A percentile compares a stretch with the other conserved stretches of the same genome.
These are phyloP conservation scores for Enteromius fasciolatus DNA, from an alignment of 2,797 vertebrate genomes.

Conservation along the genomic window DNA sequence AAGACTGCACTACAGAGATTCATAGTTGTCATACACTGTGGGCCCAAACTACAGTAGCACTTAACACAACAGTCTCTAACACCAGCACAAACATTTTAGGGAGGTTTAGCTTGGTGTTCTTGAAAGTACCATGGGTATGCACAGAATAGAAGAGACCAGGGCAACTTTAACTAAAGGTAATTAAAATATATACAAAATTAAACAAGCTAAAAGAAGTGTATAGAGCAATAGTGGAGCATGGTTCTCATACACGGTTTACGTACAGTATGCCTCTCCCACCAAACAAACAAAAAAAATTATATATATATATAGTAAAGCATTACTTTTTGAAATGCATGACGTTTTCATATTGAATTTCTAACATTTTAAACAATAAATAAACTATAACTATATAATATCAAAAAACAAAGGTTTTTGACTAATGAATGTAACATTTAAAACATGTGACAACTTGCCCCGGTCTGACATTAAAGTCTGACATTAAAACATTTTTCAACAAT, in stretches of 20 bases:
- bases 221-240: too few relatives aligned
- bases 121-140: background rate
- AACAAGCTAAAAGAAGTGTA: too few relatives aligned
- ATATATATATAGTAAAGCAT: background rate
- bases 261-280: too few relatives aligned
- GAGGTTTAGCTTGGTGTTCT: background rate
- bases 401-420: background rate
- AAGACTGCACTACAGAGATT: constrained; percentile 19
- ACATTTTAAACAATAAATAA: background rate
- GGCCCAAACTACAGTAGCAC: constrained; percentile 2
- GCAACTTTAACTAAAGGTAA: background rate
- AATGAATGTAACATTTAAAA: background rate
- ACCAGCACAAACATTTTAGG: background rate
- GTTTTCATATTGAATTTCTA: background rate
- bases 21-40: constrained; percentile 26
- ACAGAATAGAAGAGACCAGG: background rate
- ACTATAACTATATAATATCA: background rate
- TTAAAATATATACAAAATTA: too few relatives aligned
- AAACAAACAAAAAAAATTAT: too few relatives aligned
- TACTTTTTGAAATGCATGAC: background rate
- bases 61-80: background rate
- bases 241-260: too few relatives aligned
- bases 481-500: background rate
- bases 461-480: background rate
- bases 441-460: background rate